These are phyloP conservation scores for Agelas oroides DNA, from an alignment of 37 sponge, comb jelly and placozoan species.

Conservation along the genomic window DNA sequence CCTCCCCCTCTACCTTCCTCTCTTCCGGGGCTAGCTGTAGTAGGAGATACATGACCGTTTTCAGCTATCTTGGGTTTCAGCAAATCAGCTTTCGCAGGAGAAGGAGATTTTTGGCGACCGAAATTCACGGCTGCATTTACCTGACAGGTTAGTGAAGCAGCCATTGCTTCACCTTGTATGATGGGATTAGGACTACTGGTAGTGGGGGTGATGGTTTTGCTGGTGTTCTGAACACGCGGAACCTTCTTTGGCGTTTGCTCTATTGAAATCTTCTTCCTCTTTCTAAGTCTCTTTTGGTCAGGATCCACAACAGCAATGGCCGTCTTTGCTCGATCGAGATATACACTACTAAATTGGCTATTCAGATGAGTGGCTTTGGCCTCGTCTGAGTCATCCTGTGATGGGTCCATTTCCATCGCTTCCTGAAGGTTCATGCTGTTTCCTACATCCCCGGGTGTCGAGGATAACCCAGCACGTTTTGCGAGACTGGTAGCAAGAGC, in stretches of 20 bases:
- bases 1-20: background rate
- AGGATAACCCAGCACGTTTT: conserved; percentile 42
- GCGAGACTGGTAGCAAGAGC: conserved; percentile 37
- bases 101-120: background rate
- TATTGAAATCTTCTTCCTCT: conserved; percentile 1
- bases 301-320: conserved; percentile 75
- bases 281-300: conserved; percentile 41
- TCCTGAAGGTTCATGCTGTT: too few relatives aligned
- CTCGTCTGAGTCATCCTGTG: background rate
- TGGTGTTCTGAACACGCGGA: background rate
- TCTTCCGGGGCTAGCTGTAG: too few relatives aligned
- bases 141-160: too few relatives aligned
- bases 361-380: background rate
- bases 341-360: conserved; percentile 59
- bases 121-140: background rate
- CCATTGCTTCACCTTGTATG: background rate
- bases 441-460: too few relatives aligned
- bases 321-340: conserved; percentile 51
- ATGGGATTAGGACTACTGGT: too few relatives aligned
- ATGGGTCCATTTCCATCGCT: too few relatives aligned
- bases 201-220: background rate
- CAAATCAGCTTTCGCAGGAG: background rate
- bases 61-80: too few relatives aligned
- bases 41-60: too few relatives aligned
- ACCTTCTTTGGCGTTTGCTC: conserved; percentile 29